Percentiles rank a stretch among this genome's conserved stretches.
phyloP scores from a whole-genome alignment of 2,888 invertebrate genomes.

The Boloria euphrosyne region DNA sequence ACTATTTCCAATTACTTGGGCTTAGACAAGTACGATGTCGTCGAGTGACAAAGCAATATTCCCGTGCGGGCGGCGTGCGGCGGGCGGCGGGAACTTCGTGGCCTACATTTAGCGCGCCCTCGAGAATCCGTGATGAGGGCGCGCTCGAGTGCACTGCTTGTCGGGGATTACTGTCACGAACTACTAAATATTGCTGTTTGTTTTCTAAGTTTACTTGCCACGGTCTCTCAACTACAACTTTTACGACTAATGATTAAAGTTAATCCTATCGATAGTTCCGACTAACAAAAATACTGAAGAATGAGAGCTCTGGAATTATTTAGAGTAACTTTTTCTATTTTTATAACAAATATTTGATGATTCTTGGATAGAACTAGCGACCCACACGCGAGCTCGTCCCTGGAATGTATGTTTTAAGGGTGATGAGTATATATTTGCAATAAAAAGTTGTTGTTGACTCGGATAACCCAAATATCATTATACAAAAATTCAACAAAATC shows the following conservation, averaged over 20 bases:
- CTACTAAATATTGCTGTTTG: conserved; percentile 66
- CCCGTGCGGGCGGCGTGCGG: conserved; percentile 47
- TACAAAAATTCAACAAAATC: too few relatives aligned
- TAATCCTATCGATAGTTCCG: conserved; percentile 12
- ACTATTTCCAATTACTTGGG: conserved; percentile 82
- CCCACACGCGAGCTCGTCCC: too few relatives aligned
- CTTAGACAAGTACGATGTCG: conserved; percentile 77
- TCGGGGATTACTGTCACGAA: conserved; percentile 65
- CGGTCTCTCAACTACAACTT: conserved; percentile 31
- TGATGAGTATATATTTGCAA: too few relatives aligned
- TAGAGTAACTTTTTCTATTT: too few relatives aligned
- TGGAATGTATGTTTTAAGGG: too few relatives aligned
- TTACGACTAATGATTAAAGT: conserved; percentile 26
- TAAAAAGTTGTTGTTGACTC: too few relatives aligned
- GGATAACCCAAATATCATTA: too few relatives aligned
- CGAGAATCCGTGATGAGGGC: conserved; percentile 77
- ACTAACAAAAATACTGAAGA: not conserved
- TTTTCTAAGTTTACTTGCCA: conserved; percentile 41
- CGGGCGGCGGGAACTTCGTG: conserved; percentile 65
- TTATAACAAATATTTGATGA: too few relatives aligned
- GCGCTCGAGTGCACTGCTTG: conserved; percentile 67
- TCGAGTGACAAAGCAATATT: conserved; percentile 82
- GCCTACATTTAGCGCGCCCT: conserved; percentile 79
- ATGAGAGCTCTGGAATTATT: not conserved
- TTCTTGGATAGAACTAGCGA: too few relatives aligned